Conservation (phyloP, 2,888 invertebrate genomes). For the Ophion costatus region DNA sequence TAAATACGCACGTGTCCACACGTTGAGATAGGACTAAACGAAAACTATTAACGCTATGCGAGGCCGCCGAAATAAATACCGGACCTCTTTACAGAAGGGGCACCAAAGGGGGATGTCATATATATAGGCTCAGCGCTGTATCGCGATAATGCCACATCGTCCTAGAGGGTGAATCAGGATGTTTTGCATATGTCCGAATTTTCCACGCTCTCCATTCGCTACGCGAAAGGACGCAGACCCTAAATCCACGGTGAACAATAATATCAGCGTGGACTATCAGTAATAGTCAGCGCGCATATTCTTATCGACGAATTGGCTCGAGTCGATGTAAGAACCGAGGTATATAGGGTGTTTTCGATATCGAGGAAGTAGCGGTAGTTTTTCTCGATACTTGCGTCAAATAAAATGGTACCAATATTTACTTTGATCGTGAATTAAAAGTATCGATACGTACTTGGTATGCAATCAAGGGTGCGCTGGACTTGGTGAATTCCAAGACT, state of each 20-base stretch:
- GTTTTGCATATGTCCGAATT: slow-evolving; percentile 79
- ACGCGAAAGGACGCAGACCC: slow-evolving; percentile 18
- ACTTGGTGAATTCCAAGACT: too few relatives aligned
- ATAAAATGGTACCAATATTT: neutral
- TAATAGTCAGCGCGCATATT: neutral
- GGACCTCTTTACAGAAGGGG: slow-evolving; percentile 61
- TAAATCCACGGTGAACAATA: slow-evolving; percentile 30
- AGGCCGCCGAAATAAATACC: slow-evolving; percentile 57
- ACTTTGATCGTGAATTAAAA: too few relatives aligned
- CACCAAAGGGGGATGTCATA: slow-evolving; percentile 47
- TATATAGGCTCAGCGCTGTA: slow-evolving; percentile 2
- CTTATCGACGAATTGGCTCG: neutral
- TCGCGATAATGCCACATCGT: slow-evolving; percentile 38
- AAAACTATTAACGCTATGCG: slow-evolving; percentile 71
- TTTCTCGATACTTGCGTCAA: too few relatives aligned
- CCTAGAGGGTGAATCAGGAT: slow-evolving; percentile 55
- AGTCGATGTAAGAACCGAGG: neutral
- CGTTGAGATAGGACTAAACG: slow-evolving; percentile 72
- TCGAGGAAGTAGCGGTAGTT: neutral
- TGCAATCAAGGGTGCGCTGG: too few relatives aligned
- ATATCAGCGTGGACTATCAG: too few relatives aligned
- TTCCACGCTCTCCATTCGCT: slow-evolving; percentile 70
- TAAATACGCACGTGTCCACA: slow-evolving; percentile 81
- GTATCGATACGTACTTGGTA: too few relatives aligned
- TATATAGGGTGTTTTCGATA: neutral